Conservation (phyloP, 1,140 invertebrate species). For the Aphaenogaster ashmeadi region DNA sequence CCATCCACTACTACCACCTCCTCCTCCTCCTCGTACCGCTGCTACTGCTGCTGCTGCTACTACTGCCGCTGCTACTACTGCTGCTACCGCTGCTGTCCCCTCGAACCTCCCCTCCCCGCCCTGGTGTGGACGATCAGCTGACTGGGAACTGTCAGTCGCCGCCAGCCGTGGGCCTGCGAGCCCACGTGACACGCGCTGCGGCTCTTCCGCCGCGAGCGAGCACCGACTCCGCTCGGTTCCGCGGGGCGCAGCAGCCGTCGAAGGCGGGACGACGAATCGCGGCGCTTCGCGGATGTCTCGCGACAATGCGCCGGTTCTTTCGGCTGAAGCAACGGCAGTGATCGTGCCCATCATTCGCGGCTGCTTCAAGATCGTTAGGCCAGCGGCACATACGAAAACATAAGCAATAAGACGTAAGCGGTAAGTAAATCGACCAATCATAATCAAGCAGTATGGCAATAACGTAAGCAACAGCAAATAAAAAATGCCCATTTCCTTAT, state of each 20-base stretch:
- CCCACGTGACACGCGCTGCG: constrained; percentile 75
- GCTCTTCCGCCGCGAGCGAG: constrained; percentile 62
- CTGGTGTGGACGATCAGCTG: constrained; percentile 82
- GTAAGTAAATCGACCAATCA: too few species aligned
- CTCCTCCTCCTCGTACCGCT: constrained; percentile 55
- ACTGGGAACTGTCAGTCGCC: constrained; percentile 82
- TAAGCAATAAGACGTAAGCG: too few species aligned
- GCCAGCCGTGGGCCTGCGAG: constrained; percentile 77
- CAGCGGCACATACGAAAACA: too few species aligned
- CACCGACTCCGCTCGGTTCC: constrained; percentile 33
- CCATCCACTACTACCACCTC: constrained; percentile 49
- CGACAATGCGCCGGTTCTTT: neutral
- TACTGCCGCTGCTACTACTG: constrained; percentile 42
- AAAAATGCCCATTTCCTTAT: too few species aligned
- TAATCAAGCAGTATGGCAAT: too few species aligned
- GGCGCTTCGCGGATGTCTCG: neutral
- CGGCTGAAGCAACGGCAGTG: neutral
- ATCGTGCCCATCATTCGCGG: neutral
- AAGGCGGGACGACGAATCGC: neutral
- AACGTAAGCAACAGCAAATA: too few species aligned
- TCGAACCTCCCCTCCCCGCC: constrained; percentile 56
- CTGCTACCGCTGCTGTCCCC: constrained; percentile 56
- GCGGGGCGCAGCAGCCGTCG: constrained; percentile 1
- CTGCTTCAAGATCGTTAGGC: neutral
- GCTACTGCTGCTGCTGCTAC: constrained; percentile 45